Evolutionary conservation across 1,140 invertebrate genomes (phyloP).

Genomic region (Aphis craccivora): DNA sequence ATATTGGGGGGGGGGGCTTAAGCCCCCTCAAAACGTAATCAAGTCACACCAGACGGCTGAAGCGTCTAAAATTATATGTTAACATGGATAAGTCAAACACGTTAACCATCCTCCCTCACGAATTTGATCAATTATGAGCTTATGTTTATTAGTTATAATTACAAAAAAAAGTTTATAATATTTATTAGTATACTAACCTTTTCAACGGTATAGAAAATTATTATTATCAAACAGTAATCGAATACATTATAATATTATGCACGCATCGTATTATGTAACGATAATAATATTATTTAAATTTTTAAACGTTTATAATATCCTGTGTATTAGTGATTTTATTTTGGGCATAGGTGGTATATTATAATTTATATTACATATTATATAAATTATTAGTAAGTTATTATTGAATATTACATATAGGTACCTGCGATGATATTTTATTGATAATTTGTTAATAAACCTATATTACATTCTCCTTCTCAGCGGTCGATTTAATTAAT

Average conservation of each 20-base stretch:
- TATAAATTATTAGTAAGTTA: neutral
- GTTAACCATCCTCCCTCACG: no score
- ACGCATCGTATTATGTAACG: neutral
- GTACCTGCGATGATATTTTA: neutral
- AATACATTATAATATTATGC: neutral
- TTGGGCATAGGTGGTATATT: neutral
- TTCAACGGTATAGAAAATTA: neutral
- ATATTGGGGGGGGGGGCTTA: no score
- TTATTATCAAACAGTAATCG: neutral
- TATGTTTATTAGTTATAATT: no score
- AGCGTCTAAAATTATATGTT: no score
- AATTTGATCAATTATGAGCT: no score
- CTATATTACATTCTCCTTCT: neutral
- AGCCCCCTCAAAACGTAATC: no score
- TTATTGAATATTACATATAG: neutral
- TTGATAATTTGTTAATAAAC: neutral
- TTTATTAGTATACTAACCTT: no score
- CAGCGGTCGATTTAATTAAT: neutral
- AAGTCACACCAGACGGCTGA: no score
- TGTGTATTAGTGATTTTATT: neutral
- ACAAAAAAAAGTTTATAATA: no score
- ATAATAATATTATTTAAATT: neutral
- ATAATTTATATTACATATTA: neutral
- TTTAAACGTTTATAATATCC: neutral
- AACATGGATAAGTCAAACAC: no score